Evolutionary conservation across 1,140 invertebrate genomes (phyloP), one percentile per base, ranked within the genome.

Genomic region (Saccostrea cuccullata): DNA sequence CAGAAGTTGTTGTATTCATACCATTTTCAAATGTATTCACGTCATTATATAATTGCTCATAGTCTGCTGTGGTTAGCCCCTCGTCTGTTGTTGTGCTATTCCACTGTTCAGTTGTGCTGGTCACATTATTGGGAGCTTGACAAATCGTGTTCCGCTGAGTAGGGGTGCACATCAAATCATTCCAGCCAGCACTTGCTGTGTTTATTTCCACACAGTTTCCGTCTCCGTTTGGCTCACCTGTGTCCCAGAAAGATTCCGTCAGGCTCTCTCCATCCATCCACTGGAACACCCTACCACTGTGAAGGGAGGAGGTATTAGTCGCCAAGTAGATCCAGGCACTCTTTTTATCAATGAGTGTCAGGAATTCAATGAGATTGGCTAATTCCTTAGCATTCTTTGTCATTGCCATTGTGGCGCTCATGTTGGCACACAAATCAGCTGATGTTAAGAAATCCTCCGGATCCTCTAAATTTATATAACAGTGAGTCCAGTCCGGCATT

Each of bases 381-480:
- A 77, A 15, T 77, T 77, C 70, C 26, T 15, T 11, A 12, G 11
- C 30, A 36, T 77, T 77, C 30, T 77, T 77, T 3, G 70, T 26
- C 70, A 77, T 77, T 2, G 70, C 70, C 70, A 77, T 77, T 77
- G 70, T 77, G 70, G 70, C 30, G 26, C 30, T 77, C 1, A 77
- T 77, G 26, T 26, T 13, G 13, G 70, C 23, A 26, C 70, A 77
- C 26, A 77, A 15, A 30, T 77, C 11, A 4, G 70, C 70, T 13
- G 70, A 77, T 15, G 70, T 77, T 26, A 77, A 2, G 26, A 77
- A 77, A 36, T 77, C 70, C 30, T 36, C 26, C 12, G 11, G 9
- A 13, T 30, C 15, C 23, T 77, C 26, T 26, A 77, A 30, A 26
- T 77, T 26, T 12, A 11, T 77, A 11, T 77, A 77, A 15, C 70